A percentile compares a stretch with the other conserved stretches of the same genome.
Evolutionary conservation across 2,888 invertebrate genomes (phyloP).

Genomic region (Coleophora flavipennella): DNA sequence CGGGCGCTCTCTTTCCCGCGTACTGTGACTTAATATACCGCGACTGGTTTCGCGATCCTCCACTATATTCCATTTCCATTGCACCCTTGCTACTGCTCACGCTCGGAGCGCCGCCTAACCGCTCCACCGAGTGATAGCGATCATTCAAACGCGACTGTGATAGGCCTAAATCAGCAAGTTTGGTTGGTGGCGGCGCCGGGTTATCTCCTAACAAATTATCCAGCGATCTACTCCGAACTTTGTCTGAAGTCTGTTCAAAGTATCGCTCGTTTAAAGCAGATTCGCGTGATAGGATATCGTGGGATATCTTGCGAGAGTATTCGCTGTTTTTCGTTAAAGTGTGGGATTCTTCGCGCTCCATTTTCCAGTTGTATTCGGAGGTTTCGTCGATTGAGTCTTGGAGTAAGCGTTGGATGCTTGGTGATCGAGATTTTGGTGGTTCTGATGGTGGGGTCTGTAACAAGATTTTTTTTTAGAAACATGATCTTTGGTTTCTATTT

Average conservation of each 20-base stretch:
- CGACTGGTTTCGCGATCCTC: constrained; percentile 72
- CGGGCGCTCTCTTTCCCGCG: constrained; percentile 83
- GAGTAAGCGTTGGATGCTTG: constrained; percentile 59
- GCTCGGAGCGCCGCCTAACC: constrained; percentile 76
- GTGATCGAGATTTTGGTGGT: constrained; percentile 71
- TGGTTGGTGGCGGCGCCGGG: constrained; percentile 72
- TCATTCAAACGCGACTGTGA: constrained; percentile 91
- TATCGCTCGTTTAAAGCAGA: constrained; percentile 92
- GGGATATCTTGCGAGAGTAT: constrained; percentile 76
- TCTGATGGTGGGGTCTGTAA: constrained; percentile 77
- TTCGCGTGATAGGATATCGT: constrained; percentile 83
- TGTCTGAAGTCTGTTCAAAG: constrained; percentile 81
- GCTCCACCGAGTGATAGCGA: constrained; percentile 89
- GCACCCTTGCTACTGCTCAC: constrained; percentile 70
- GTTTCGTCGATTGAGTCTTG: constrained; percentile 61
- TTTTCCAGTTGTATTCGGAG: constrained; percentile 62
- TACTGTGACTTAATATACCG: constrained; percentile 89
- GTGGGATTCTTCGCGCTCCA: constrained; percentile 42
- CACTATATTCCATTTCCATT: constrained; percentile 80
- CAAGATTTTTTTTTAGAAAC: too few relatives aligned
- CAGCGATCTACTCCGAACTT: constrained; percentile 83
- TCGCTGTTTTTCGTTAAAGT: constrained; percentile 29
- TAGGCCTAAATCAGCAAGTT: constrained; percentile 82
- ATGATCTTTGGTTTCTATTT: too few relatives aligned
- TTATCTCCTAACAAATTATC: constrained; percentile 86